Conservation (phyloP, 1,140 invertebrate genomes). For the Zaprionus lachaisei region DNA sequence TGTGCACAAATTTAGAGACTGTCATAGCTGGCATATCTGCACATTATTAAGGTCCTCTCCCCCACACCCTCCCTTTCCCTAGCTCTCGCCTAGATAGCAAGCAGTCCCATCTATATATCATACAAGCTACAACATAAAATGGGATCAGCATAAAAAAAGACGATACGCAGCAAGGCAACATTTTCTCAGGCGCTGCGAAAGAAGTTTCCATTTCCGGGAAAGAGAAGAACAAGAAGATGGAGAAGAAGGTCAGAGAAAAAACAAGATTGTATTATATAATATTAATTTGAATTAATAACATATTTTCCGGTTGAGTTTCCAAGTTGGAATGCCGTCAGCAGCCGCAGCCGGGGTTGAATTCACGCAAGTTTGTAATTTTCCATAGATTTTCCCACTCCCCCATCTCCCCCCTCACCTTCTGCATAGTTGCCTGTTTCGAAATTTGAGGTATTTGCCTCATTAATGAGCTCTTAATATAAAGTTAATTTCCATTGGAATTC, state of each 20-base stretch:
- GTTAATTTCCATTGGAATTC: slow-evolving; percentile 69
- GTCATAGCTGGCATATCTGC: slow-evolving; percentile 50
- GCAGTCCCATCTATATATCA: neutral
- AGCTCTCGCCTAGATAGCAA: slow-evolving; percentile 36
- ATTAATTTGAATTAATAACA: slow-evolving; percentile 84
- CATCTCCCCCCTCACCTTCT: neutral
- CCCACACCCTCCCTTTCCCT: neutral
- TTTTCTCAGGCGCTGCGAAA: slow-evolving; percentile 35
- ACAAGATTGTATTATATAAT: slow-evolving; percentile 75
- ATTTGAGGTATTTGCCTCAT: slow-evolving; percentile 44
- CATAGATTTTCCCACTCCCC: neutral
- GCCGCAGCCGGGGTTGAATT: neutral
- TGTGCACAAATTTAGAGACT: slow-evolving; percentile 52
- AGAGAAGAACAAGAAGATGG: slow-evolving; percentile 12
- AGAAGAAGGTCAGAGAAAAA: slow-evolving; percentile 14
- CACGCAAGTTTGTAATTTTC: slow-evolving; percentile 17
- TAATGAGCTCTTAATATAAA: slow-evolving; percentile 74
- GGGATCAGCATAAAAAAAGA: neutral
- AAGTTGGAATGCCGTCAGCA: slow-evolving; percentile 54
- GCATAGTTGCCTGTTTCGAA: slow-evolving; percentile 26
- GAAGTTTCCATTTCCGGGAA: slow-evolving; percentile 61
- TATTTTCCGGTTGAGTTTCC: slow-evolving; percentile 69
- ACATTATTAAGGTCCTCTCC: slow-evolving; percentile 35
- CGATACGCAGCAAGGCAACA: neutral
- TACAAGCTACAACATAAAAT: slow-evolving; percentile 43